A percentile compares a stretch with the other conserved stretches of the same genome.
Conservation (phyloP, 2,113 vertebrate genomes). For the Haplochromis vanheusdeni region DNA sequence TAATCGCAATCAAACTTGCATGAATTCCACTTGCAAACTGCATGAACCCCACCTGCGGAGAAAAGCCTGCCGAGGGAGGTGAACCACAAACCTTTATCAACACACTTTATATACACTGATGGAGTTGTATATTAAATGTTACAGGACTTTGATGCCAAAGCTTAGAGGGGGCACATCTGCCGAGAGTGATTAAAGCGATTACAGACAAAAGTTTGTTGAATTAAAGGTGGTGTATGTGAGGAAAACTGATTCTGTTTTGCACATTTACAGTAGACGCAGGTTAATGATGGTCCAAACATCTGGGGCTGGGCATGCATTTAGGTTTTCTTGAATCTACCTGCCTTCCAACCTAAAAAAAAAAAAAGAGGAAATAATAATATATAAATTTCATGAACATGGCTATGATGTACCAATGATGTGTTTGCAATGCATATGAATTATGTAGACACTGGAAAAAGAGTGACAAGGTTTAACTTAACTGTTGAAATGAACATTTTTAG, state of each 20-base stretch:
- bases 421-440: slow-evolving; percentile 45
- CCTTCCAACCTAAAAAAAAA: not conserved
- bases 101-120: not conserved
- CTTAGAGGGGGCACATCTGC: slow-evolving; percentile 5
- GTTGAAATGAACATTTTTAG: slow-evolving; percentile 25
- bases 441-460: slow-evolving; percentile 56
- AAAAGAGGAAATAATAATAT: not conserved
- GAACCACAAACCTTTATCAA: not conserved
- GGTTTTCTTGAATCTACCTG: not conserved
- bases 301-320: slow-evolving; percentile 6
- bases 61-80: not conserved
- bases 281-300: not conserved
- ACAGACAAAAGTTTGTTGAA: not conserved
- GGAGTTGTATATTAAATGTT: slow-evolving; percentile 30
- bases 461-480: slow-evolving; percentile 29
- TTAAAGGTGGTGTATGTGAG: slow-evolving; percentile 3
- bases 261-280: slow-evolving; percentile 27
- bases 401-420: slow-evolving; percentile 49
- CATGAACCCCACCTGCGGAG: not conserved
- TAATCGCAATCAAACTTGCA: not conserved
- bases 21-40: not conserved
- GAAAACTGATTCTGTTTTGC: slow-evolving; percentile 39
- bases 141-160: slow-evolving; percentile 50
- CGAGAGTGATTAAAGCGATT: not conserved
- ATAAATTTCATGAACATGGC: slow-evolving; percentile 12